Percentiles rank a stretch among this genome's conserved stretches.
These are phyloP conservation scores for Norana najaformis DNA, from an alignment of 2,888 invertebrate genomes.

Conservation along the genomic window DNA sequence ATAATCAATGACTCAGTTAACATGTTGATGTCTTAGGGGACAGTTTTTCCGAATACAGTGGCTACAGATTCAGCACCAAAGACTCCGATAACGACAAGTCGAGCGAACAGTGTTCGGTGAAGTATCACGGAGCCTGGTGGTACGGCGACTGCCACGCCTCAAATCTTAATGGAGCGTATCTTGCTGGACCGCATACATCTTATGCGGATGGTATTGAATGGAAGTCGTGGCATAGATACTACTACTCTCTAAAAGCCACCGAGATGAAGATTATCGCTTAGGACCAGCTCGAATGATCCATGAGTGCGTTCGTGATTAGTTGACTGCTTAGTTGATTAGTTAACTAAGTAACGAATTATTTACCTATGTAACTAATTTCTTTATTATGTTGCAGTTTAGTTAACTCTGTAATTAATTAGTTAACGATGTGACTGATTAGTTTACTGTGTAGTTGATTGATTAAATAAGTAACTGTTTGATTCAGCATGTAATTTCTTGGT, in stretches of 20 bases:
- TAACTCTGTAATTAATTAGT: no score
- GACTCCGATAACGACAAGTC: slow-evolving; percentile 31
- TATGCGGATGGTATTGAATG: slow-evolving; percentile 33
- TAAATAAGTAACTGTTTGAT: no score
- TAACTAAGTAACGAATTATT: background rate
- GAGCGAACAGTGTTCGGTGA: slow-evolving; percentile 2
- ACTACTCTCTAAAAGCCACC: slow-evolving; percentile 27
- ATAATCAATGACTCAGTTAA: background rate
- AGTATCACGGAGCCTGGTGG: slow-evolving; percentile 35
- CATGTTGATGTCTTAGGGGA: background rate
- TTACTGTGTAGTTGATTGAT: no score
- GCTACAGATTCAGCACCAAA: slow-evolving; percentile 28
- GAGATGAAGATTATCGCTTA: slow-evolving; percentile 23
- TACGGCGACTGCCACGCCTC: slow-evolving; percentile 32
- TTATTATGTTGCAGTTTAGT: no score
- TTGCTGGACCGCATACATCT: slow-evolving; percentile 24
- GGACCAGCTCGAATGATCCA: background rate
- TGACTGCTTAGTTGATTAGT: background rate
- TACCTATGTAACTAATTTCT: no score
- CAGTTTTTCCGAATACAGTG: background rate
- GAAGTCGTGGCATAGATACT: slow-evolving; percentile 8
- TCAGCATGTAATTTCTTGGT: background rate
- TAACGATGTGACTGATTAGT: no score
- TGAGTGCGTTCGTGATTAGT: background rate
- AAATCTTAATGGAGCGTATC: slow-evolving; percentile 35